Percentiles rank a stretch among this genome's conserved stretches.
Conservation (phyloP, 2,888 invertebrate species). For the Ptilodon capucinus region DNA sequence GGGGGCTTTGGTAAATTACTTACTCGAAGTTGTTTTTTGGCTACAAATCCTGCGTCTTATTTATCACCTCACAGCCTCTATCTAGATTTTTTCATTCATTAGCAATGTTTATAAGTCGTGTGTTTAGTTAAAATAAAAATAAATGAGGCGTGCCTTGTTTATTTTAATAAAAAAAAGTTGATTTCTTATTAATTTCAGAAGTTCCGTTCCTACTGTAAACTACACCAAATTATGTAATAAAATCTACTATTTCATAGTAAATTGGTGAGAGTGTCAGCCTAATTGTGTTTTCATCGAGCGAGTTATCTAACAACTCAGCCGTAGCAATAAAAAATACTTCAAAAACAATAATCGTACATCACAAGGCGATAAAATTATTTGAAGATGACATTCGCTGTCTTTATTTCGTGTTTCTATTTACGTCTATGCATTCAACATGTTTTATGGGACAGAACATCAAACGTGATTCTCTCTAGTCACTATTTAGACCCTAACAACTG, state of each 20-base stretch:
- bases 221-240: background rate
- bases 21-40: too few species aligned
- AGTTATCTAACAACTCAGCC: background rate
- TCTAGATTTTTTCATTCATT: too few species aligned
- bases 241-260: background rate
- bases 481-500: background rate
- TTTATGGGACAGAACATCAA: constrained; percentile 1
- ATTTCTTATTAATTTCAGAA: background rate
- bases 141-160: too few species aligned
- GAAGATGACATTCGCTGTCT: background rate
- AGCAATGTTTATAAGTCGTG: too few species aligned
- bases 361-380: background rate
- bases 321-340: background rate
- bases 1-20: background rate
- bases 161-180: background rate
- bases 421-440: background rate
- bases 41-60: too few species aligned
- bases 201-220: background rate
- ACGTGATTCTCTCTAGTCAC: background rate
- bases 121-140: too few species aligned
- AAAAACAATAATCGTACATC: background rate
- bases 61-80: too few species aligned
- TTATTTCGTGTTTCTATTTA: constrained; percentile 1
- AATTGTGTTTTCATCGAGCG: background rate
- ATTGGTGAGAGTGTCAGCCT: background rate